Evolutionary conservation across 35 echinoderm and acorn worm genomes (phyloP), one percentile per base, ranked within the genome.

Genomic region (Ophiothrix spiculata): DNA sequence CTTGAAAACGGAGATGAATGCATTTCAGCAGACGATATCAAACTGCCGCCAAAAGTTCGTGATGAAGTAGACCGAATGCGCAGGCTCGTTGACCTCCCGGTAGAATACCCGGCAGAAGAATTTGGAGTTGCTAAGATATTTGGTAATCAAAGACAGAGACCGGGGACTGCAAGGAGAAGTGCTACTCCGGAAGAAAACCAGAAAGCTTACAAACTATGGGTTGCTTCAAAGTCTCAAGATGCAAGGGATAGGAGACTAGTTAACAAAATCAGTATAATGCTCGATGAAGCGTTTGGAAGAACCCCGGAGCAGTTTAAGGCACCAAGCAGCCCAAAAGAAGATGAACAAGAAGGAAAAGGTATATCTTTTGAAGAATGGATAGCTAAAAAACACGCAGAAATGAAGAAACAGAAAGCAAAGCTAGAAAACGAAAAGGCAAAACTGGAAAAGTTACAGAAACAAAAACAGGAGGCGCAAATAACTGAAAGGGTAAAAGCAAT

Each of bases 201-300:
- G 6, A 21, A 34, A 60, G 92, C 92, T 36, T 94, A 90, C 49
- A 37, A 77, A 14, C 64, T 86, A 31, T 94, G 92, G 92, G 32
- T 94, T 19, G 76, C 49, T n/a, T 80, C 76, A 31, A 94, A 94
- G 39, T 41, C 79, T 34, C 92, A 94, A 80, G 88, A 85, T 36
- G 92, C 92, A 0, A 90, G 83, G 37, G 92, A 94, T 42, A 78
- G 84, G 33, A 81, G 75, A 36, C 77, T 94, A 16, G 83, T 90
- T n/a, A 86, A 90, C 33, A 81, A 81, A 35, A 88, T 94, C 28
- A 54, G 77, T 32, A 77, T 0, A 41, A 90, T 94, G 92, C 35
- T 94, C 28, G 87, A 94, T 39, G 77, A 90, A 33, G 92, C 92
- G 39, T 94, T 90, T 76, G 92, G 92, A 3, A 90, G 88, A 80